Evolutionary conservation across 2,797 vertebrate species (phyloP).

Genomic region (Molossus molossus): DNA sequence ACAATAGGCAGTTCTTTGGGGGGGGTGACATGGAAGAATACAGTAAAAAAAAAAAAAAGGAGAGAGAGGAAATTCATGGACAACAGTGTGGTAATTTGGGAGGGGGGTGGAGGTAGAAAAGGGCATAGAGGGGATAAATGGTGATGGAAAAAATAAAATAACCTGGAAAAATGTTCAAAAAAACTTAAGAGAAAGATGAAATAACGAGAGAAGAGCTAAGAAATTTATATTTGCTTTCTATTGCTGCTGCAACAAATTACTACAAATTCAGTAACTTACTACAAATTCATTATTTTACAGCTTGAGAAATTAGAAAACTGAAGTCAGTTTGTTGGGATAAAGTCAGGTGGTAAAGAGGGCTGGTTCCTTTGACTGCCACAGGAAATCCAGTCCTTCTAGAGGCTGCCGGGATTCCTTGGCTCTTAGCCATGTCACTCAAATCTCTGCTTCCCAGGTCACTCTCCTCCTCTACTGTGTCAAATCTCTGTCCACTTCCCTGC

Average conservation of each 20-base stretch:
- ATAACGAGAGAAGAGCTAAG: neutral
- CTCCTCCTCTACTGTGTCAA: neutral
- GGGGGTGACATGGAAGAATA: too few species aligned
- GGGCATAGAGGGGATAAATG: too few species aligned
- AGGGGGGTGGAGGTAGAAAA: too few species aligned
- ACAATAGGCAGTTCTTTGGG: too few species aligned
- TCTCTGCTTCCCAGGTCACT: neutral
- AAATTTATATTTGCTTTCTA: neutral
- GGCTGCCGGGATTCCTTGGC: neutral
- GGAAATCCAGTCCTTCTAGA: neutral
- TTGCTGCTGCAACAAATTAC: neutral
- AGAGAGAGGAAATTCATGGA: too few species aligned
- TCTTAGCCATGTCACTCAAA: neutral
- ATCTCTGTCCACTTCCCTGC: neutral
- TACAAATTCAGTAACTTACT: neutral
- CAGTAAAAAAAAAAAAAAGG: too few species aligned
- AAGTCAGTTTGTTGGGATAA: neutral
- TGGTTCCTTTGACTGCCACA: neutral
- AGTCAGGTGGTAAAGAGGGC: neutral
- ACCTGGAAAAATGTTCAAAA: neutral
- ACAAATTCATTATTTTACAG: neutral
- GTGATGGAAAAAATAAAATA: too few species aligned
- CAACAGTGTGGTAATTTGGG: too few species aligned
- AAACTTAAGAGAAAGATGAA: neutral
- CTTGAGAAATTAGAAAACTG: neutral